These are phyloP conservation scores for Phrynosoma blainvillii DNA, from an alignment of 2,113 vertebrate genomes.

Conservation along the genomic window DNA sequence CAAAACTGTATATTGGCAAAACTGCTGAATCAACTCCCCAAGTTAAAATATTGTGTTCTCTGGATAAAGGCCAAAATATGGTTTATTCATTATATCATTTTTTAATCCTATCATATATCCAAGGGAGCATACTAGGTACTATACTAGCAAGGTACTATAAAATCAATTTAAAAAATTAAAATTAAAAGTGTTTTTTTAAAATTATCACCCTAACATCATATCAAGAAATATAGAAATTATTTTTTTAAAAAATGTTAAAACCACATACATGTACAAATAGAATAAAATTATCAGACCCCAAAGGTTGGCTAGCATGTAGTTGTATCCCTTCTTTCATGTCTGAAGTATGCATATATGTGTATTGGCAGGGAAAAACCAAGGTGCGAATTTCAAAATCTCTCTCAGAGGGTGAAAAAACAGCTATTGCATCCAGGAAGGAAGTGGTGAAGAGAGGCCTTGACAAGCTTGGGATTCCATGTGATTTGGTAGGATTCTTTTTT, in stretches of 20 bases:
- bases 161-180: too few relatives aligned
- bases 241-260: too few relatives aligned
- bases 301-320: not conserved
- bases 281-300: too few relatives aligned
- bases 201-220: too few relatives aligned
- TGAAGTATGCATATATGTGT: not conserved
- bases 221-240: too few relatives aligned
- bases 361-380: not conserved
- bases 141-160: too few relatives aligned
- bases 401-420: constrained; percentile 5
- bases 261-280: too few relatives aligned
- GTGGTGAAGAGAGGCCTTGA: constrained; percentile 8
- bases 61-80: not conserved
- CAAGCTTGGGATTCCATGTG: not conserved
- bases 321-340: not conserved
- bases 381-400: constrained; percentile 12
- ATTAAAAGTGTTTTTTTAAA: too few relatives aligned
- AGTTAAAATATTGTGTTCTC: not conserved
- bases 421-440: not conserved
- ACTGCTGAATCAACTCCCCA: not conserved
- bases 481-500: not conserved
- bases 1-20: not conserved
- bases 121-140: too few relatives aligned
- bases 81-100: not conserved
- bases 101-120: not conserved